Conservation (phyloP, 92 coral and sea anemone species). For the Blastomussa wellsi region DNA sequence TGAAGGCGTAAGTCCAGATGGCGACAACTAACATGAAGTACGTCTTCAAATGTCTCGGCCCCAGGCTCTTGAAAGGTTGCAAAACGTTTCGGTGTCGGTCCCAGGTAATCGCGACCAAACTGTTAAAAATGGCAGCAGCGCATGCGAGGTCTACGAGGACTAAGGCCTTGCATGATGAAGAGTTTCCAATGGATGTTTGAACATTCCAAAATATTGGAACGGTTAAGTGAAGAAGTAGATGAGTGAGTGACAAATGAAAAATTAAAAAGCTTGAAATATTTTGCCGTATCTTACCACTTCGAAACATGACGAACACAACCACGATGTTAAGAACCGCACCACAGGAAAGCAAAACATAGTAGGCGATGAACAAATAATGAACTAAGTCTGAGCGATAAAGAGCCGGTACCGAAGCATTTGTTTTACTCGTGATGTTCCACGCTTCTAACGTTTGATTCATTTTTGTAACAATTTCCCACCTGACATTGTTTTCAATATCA, state of each 20-base stretch:
- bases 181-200: neutral
- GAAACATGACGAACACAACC: slow-evolving; percentile 48
- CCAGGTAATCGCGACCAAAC: slow-evolving; percentile 31
- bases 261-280: slow-evolving; percentile 50
- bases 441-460: neutral
- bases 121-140: slow-evolving; percentile 8
- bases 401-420: neutral
- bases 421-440: neutral
- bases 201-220: slow-evolving; percentile 20
- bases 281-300: slow-evolving; percentile 41
- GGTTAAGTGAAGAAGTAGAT: slow-evolving; percentile 6
- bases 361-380: neutral
- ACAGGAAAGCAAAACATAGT: neutral
- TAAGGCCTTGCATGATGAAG: neutral
- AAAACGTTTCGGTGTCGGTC: slow-evolving; percentile 26
- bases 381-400: neutral
- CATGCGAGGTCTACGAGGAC: neutral
- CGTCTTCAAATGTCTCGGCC: neutral
- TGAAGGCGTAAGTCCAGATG: slow-evolving; percentile 31
- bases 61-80: slow-evolving; percentile 8
- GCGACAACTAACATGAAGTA: neutral
- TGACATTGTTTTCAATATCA: neutral
- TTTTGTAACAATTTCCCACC: neutral
- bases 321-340: slow-evolving; percentile 15
- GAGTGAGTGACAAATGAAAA: slow-evolving; percentile 49